Base-by-base conservation (phyloP, 2,888 invertebrate genomes). In the Pharmacophagus antenor region DNA sequence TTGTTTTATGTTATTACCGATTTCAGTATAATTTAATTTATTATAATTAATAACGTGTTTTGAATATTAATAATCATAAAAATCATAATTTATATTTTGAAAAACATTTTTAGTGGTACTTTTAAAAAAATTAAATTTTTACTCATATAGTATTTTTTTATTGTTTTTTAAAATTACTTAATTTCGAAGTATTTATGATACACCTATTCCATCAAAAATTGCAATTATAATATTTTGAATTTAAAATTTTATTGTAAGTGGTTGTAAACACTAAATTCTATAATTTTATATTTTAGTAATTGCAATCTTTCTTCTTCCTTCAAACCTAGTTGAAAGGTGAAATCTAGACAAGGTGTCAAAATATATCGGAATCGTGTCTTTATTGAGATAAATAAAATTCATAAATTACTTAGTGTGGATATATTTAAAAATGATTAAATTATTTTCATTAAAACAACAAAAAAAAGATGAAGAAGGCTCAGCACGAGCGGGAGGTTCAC, bases 371-470 rank as follows among this genome's bases (percentile, higher is more conserved):
- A 82, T 84, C 78, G 80, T 81, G 79, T 78, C 79, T 78, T 18
- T 44, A 44, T 44, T 52, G 50, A 51, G 50, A 77, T 77, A 79
- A 80, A 83, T 83, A 66, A 68, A 70, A 85, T 84, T 76, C 79
- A 80, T 70, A 67, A 82, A 81, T 78, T 80, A 82, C 80, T 75
- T 81, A 84, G 82, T 82, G 84, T 60, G 55, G 60, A 25, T 46
- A 79, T 86, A 89, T 83, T n/a, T n/a, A 85, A 90, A 82, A 84
- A 99, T 99, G 99, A 98, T 99, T 88, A 98, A 98, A 93, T 93
- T 99, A 91, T 99, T 99, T 93, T 98, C 98, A 71, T 92, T 99
- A 82, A 99, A 99, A 92, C 97, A 99, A 92, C 98, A 98, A 92
- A 98, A 98, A 92, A 98, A 98, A 93, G 98, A 98, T 93, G 98